These are phyloP conservation scores for Oegoconia quadripuncta DNA, from an alignment of 2,888 invertebrate genomes.

Conservation along the genomic window DNA sequence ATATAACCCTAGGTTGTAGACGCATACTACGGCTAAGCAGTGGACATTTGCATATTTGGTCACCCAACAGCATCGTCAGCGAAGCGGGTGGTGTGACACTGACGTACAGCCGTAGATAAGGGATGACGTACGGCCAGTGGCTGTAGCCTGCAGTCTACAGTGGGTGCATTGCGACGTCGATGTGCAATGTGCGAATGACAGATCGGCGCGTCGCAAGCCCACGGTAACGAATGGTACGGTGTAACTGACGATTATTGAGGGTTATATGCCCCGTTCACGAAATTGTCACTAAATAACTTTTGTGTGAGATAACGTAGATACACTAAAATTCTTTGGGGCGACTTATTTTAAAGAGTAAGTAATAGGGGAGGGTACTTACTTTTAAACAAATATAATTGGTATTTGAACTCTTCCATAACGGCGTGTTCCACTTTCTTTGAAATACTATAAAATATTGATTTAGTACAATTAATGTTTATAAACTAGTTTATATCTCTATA, in stretches of 20 bases:
- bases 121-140: constrained; percentile 54
- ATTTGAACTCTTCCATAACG: no score
- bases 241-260: constrained; percentile 9
- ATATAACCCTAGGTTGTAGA: neutral
- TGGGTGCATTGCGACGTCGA: constrained; percentile 54
- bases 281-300: neutral
- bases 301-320: no score
- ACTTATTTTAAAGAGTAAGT: no score
- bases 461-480: no score
- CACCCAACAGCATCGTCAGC: constrained; percentile 29
- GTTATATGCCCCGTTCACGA: neutral
- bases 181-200: constrained; percentile 39
- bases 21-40: constrained; percentile 14
- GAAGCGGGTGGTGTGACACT: constrained; percentile 41
- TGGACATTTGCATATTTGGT: constrained; percentile 38
- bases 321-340: no score
- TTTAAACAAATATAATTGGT: no score
- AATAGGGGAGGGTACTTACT: no score
- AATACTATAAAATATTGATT: no score
- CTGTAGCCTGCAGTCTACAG: constrained; percentile 27
- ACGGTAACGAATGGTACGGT: constrained; percentile 7
- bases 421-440: no score
- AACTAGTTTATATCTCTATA: no score
- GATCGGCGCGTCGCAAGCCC: constrained; percentile 27
- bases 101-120: constrained; percentile 63